Evolutionary conservation across 2,797 vertebrate species (phyloP), one percentile per base, ranked within the genome.

Genomic region (Parotocinclus haroldoi): DNA sequence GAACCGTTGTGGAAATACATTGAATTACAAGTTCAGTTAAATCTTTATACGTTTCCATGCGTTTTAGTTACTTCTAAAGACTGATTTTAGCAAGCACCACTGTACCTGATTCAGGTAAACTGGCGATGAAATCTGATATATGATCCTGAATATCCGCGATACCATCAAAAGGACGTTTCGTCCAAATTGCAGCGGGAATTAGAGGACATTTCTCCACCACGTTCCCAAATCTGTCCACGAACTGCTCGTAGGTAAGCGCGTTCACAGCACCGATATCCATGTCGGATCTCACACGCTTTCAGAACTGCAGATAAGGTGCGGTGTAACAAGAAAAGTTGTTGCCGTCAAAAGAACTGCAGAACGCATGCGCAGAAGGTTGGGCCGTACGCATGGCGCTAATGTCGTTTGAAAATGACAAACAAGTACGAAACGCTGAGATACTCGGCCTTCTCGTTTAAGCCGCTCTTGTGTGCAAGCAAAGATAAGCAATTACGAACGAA

Each of bases 121-220:
- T 76, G 4, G 93, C 88, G 4, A 93, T 88, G 50, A 96, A 93
- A 1, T 87, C 85, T 49, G 54, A 68, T 52, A 94, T 83, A 0
- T 76, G 81, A 6, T 67, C 73, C 73, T 93, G 87, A 14, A 94
- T 63, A 27, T 86, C 85, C 1, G 58, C 37, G 0, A 86, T 0
- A 52, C 58, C 80, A 2, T 48, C 53, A 71, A 93, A 96, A 0
- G 93, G 92, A 3, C 85, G 84, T 17, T 65, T 64, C 13, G 90
- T 87, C 92, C 93, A 93, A 52, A 93, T 81, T 0, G 92, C 89
- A 0, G 90, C 93, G 1, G 89, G 67, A 10, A 92, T 73, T 0
- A 94, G 52, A 0, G 93, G 91, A 65, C 91, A 93, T 75, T 82
- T 91, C 80, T 95, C 93, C 39, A 93, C 82, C 66, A 92, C 82